Evolutionary conservation across 2,113 vertebrate species (phyloP).

Genomic region (Cryptomyrus ogoouensis): DNA sequence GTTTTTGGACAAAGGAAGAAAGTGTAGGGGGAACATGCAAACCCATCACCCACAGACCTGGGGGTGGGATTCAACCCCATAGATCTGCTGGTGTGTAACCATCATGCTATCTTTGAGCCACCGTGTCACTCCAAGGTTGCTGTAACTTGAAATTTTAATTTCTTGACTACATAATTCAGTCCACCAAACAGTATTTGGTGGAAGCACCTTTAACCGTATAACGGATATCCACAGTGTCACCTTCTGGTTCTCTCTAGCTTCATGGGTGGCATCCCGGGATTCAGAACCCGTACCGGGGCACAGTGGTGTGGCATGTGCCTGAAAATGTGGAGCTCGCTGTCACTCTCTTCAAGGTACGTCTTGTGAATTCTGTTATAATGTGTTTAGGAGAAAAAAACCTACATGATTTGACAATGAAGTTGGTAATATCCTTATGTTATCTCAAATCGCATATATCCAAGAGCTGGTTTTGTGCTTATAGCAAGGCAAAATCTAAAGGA

Average conservation of each 20-base stretch:
- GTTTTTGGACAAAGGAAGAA: neutral
- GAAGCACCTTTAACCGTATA: neutral
- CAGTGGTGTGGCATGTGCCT: constrained; percentile 77
- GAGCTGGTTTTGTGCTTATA: neutral
- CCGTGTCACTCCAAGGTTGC: neutral
- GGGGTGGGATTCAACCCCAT: neutral
- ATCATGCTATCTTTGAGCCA: neutral
- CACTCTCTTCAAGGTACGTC: constrained; percentile 75
- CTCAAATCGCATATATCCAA: neutral
- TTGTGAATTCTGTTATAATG: neutral
- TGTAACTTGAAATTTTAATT: neutral
- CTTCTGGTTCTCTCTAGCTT: constrained; percentile 49
- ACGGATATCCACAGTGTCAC: neutral
- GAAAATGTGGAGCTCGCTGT: constrained; percentile 77
- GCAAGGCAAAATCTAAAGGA: neutral
- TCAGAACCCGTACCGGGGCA: constrained; percentile 76
- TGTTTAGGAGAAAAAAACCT: neutral
- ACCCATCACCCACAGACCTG: neutral
- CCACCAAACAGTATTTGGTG: neutral
- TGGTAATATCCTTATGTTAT: neutral
- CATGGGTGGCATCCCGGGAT: constrained; percentile 87
- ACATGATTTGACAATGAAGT: neutral
- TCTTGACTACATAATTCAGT: neutral
- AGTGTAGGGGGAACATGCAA: neutral
- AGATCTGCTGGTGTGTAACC: neutral